phyloP scores from a whole-genome alignment of 1,140 invertebrate genomes.

The Nymphalis io region DNA sequence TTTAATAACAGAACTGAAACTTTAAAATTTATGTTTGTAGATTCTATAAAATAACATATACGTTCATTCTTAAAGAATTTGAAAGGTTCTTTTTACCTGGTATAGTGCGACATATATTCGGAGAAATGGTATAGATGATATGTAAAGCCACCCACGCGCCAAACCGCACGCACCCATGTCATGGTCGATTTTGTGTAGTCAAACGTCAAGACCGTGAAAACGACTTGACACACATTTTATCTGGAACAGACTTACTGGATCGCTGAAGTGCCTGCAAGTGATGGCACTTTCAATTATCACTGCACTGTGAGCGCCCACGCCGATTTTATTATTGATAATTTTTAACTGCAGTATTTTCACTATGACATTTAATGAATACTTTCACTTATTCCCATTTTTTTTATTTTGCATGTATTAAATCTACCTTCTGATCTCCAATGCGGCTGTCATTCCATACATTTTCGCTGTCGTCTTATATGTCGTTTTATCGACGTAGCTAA shows the following conservation, averaged over 20 bases:
- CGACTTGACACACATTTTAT: constrained; percentile 71
- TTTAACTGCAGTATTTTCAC: constrained; percentile 64
- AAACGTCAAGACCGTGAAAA: constrained; percentile 68
- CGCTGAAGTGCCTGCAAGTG: constrained; percentile 55
- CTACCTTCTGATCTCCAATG: constrained; percentile 57
- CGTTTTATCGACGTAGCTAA: constrained; percentile 53
- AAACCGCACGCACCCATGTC: constrained; percentile 48
- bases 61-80: neutral
- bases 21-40: neutral
- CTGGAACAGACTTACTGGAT: constrained; percentile 49
- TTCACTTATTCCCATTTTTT: constrained; percentile 71
- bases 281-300: constrained; percentile 77
- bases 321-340: constrained; percentile 57
- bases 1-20: constrained; percentile 10
- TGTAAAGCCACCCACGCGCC: constrained; percentile 39
- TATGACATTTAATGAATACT: constrained; percentile 58
- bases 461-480: constrained; percentile 63
- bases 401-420: constrained; percentile 52
- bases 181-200: constrained; percentile 62
- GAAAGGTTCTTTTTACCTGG: neutral
- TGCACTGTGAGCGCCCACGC: constrained; percentile 59
- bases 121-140: constrained; percentile 39
- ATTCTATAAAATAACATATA: no score
- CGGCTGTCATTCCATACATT: constrained; percentile 67
- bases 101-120: constrained; percentile 20